A percentile compares a stretch with the other conserved stretches of the same genome.
phyloP scores from a whole-genome alignment of 2,113 vertebrate species.

The Bungarus multicinctus region DNA sequence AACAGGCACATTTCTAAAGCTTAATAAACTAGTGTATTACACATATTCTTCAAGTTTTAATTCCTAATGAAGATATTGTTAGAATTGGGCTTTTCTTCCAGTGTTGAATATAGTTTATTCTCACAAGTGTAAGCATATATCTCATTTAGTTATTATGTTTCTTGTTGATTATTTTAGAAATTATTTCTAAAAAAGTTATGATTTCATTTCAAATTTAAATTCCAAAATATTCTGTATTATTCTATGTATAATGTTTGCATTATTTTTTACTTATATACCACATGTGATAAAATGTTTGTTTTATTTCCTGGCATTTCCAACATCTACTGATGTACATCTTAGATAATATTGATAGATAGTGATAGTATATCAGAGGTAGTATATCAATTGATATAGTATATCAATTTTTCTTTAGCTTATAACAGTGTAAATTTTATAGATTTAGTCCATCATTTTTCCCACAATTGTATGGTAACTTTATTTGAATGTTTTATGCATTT shows the following conservation, averaged over 20 bases:
- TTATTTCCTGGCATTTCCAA: not conserved
- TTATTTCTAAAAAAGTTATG: not conserved
- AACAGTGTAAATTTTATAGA: too few relatives aligned
- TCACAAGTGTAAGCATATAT: not conserved
- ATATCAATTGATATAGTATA: too few relatives aligned
- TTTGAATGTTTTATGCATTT: too few relatives aligned
- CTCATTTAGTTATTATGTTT: not conserved
- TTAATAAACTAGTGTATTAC: too few relatives aligned
- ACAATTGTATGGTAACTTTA: too few relatives aligned
- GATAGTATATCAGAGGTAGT: too few relatives aligned
- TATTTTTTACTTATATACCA: not conserved
- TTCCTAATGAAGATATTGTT: not conserved
- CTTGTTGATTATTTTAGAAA: too few relatives aligned
- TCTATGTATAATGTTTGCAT: not conserved
- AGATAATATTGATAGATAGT: not conserved
- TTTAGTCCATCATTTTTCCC: too few relatives aligned
- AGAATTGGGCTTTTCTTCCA: not conserved
- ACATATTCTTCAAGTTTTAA: too few relatives aligned
- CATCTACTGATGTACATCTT: not conserved
- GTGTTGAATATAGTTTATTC: not conserved
- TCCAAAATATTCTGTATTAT: not conserved
- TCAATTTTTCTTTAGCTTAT: too few relatives aligned
- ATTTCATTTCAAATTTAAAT: not conserved
- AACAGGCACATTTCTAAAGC: too few relatives aligned
- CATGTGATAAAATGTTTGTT: not conserved